Conservation (phyloP, 2,113 vertebrate genomes). For the Peromyscus leucopus region DNA sequence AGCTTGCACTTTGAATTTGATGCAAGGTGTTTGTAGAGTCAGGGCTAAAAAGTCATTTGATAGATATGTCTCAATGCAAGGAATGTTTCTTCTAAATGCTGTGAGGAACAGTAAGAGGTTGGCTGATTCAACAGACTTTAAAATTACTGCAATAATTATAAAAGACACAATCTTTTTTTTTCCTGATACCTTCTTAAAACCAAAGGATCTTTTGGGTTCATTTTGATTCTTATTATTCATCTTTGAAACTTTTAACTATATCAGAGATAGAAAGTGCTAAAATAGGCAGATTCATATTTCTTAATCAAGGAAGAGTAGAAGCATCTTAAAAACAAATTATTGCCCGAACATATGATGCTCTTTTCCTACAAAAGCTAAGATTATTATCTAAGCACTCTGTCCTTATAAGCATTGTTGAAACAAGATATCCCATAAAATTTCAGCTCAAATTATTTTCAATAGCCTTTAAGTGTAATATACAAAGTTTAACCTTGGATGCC, state of each 20-base stretch:
- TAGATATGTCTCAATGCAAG: constrained; percentile 4
- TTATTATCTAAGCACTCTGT: not conserved
- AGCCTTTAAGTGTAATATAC: not conserved
- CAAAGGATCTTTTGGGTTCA: not conserved
- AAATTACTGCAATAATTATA: not conserved
- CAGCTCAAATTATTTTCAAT: not conserved
- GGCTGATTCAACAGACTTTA: constrained; percentile 5
- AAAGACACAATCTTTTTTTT: not conserved
- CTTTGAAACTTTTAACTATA: not conserved
- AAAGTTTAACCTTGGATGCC: not conserved
- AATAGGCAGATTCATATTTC: not conserved
- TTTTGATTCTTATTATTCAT: not conserved
- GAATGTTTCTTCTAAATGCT: not conserved
- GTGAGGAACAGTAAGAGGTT: not conserved
- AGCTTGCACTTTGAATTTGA: not conserved
- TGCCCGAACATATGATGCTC: not conserved
- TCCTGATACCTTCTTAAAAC: not conserved
- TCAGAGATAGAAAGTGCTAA: not conserved
- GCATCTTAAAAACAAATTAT: not conserved
- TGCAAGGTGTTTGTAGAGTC: not conserved
- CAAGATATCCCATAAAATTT: not conserved
- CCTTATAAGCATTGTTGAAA: not conserved
- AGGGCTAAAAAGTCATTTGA: not conserved
- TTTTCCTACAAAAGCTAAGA: not conserved
- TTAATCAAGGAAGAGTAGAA: not conserved